Conservation (phyloP, 2,113 vertebrate species). For the Scytalopus superciliaris region DNA sequence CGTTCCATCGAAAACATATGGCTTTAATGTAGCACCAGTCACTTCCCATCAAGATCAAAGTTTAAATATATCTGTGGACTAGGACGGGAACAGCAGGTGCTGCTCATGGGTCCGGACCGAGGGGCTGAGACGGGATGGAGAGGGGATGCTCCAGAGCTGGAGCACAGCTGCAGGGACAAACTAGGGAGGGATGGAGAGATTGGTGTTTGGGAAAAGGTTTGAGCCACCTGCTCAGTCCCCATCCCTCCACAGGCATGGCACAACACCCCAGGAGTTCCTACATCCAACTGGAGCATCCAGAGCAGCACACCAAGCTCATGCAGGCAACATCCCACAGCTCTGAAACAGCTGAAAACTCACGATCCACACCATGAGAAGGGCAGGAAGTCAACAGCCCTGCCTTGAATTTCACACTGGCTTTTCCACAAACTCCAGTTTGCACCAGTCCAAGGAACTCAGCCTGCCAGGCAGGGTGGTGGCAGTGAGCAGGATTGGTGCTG, state of each 20-base stretch:
- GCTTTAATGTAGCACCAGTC: conserved; percentile 57
- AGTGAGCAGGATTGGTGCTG: background rate
- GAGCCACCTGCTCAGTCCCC: background rate
- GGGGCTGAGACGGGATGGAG: background rate
- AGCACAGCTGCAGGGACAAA: background rate
- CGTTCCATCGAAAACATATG: conserved; percentile 40
- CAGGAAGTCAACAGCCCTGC: background rate
- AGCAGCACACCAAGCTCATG: background rate
- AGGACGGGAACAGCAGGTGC: conserved; percentile 15
- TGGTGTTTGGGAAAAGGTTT: background rate
- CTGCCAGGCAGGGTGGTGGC: background rate
- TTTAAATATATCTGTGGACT: conserved; percentile 13
- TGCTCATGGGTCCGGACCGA: background rate
- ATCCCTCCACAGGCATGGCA: fast-evolving
- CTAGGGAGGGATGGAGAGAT: background rate
- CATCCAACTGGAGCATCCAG: background rate
- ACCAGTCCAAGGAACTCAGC: background rate
- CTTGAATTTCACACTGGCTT: background rate
- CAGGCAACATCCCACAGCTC: background rate
- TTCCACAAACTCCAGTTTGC: background rate
- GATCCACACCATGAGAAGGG: fast-evolving
- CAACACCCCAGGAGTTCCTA: background rate
- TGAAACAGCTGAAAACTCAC: background rate
- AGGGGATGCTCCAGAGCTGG: background rate
- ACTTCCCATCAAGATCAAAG: conserved; percentile 57